Percentiles rank a stretch among this genome's conserved stretches.
These are phyloP conservation scores for Mellilla xanthometata DNA, from an alignment of 2,888 invertebrate genomes.

Conservation along the genomic window DNA sequence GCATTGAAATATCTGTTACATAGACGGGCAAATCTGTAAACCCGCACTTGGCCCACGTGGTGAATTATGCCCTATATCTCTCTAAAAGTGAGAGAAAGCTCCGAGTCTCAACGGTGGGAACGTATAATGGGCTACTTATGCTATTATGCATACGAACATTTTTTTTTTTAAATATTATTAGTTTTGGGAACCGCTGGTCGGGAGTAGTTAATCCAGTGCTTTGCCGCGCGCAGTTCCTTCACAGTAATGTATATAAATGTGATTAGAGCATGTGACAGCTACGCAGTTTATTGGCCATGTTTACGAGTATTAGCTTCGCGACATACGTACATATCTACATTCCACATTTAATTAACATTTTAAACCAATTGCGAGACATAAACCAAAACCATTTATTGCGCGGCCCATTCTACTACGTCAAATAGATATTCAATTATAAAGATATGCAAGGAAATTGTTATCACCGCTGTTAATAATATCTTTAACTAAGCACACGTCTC, in stretches of 20 bases:
- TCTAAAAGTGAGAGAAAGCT: no score
- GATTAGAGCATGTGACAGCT: conserved; percentile 48
- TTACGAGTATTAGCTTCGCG: conserved; percentile 43
- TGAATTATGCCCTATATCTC: no score
- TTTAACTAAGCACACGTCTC: background rate
- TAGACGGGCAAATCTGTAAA: no score
- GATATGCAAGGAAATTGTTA: conserved; percentile 8
- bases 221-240: conserved; percentile 27
- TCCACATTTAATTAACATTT: conserved; percentile 36
- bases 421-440: conserved; percentile 16
- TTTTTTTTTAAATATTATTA: no score
- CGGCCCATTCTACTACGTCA: conserved; percentile 11
- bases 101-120: no score
- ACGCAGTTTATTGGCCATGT: conserved; percentile 50
- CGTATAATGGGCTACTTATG: no score
- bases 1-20: no score
- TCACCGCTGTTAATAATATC: conserved; percentile 4
- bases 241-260: conserved; percentile 41
- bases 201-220: conserved; percentile 23
- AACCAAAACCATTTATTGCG: conserved; percentile 16
- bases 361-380: conserved; percentile 27
- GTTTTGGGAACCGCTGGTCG: no score
- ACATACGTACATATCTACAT: conserved; percentile 27
- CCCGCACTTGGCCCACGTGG: no score
- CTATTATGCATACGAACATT: no score